Conservation (phyloP, 2,797 vertebrate species). For the Alca torda region DNA sequence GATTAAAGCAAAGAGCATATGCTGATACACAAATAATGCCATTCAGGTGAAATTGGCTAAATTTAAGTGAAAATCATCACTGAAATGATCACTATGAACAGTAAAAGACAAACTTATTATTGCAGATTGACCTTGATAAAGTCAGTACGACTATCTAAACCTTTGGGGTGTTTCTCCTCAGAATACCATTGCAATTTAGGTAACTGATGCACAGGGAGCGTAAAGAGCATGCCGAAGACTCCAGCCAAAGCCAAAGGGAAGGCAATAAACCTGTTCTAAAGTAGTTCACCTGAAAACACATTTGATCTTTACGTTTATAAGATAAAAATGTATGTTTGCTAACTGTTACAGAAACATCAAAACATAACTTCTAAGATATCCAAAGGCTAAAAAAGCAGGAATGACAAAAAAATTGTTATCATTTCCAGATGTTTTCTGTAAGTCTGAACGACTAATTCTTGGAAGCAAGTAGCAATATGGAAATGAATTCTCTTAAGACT, state of each 20-base stretch:
- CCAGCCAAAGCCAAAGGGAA: neutral
- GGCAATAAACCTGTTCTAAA: neutral
- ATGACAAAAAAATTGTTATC: neutral
- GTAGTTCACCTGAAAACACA: neutral
- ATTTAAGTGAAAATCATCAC: neutral
- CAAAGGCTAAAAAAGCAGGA: neutral
- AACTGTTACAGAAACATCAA: neutral
- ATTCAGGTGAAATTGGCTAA: neutral
- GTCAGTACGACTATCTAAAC: neutral
- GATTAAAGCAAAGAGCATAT: neutral
- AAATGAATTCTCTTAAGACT: constrained; percentile 26
- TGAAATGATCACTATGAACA: neutral
- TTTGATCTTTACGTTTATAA: neutral
- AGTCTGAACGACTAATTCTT: constrained; percentile 1
- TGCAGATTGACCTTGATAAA: neutral
- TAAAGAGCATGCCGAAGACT: neutral
- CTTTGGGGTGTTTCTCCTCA: neutral
- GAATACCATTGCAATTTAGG: neutral
- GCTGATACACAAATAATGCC: neutral
- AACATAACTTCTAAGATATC: neutral
- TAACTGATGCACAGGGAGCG: neutral
- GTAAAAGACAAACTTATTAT: neutral
- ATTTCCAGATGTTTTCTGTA: neutral
- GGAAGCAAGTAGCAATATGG: neutral
- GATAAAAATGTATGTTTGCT: neutral